phyloP scores from a whole-genome alignment of 2,797 vertebrate genomes.

The Chaetophractus vellerosus region DNA sequence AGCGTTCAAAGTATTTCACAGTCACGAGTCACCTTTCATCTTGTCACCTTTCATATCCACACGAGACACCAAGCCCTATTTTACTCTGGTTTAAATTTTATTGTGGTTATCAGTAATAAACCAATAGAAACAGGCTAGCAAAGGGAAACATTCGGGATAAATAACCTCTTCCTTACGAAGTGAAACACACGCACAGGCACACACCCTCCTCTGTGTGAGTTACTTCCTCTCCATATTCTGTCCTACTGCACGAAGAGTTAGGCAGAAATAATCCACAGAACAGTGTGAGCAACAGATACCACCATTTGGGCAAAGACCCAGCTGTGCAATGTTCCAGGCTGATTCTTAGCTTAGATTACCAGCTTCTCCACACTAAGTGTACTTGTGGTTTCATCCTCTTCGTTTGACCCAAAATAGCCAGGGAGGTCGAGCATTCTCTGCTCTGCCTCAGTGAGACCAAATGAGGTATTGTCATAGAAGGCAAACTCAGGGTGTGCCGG shows the following conservation, averaged over 20 bases:
- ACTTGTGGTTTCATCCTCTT: conserved; percentile 90
- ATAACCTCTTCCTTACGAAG: conserved; percentile 52
- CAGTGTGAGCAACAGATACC: not conserved
- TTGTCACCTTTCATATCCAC: not conserved
- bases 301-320: not conserved
- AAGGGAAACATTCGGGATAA: conserved; percentile 56
- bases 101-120: conserved; percentile 71
- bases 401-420: conserved; percentile 91
- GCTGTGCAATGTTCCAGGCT: too few species aligned
- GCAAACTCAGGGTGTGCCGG: conserved; percentile 92
- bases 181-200: not conserved
- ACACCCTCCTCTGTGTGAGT: not conserved
- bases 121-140: conserved; percentile 49
- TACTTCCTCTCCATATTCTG: not conserved
- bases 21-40: not conserved
- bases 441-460: conserved; percentile 94
- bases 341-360: conserved; percentile 87
- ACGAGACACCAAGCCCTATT: conserved; percentile 8
- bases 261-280: not conserved
- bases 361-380: conserved; percentile 91
- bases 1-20: not conserved
- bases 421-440: conserved; percentile 96
- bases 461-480: conserved; percentile 93
- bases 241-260: not conserved
- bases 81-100: conserved; percentile 71